These are phyloP conservation scores for Amazona ochrocephala DNA, from an alignment of 2,797 vertebrate species.

Conservation along the genomic window DNA sequence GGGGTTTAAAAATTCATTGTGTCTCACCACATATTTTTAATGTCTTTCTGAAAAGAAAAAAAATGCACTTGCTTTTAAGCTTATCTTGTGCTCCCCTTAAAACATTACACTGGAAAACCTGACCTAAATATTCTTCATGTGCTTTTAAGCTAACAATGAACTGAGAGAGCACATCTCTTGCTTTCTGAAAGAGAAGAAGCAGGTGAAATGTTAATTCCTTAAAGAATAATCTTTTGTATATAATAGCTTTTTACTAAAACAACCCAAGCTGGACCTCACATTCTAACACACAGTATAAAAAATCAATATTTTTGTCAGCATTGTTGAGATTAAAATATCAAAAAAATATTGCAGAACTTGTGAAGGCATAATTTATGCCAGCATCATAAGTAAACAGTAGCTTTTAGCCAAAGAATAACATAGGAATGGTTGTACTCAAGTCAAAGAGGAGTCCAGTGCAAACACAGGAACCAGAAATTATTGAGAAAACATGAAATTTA, in stretches of 20 bases:
- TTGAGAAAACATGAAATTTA: not conserved
- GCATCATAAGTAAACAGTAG: not conserved
- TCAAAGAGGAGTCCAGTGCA: not conserved
- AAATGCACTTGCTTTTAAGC: not conserved
- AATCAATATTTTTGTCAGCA: not conserved
- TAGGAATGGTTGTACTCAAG: not conserved
- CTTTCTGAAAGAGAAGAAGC: slow-evolving; percentile 29
- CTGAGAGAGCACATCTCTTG: not conserved
- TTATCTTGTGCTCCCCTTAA: not conserved
- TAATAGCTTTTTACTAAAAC: slow-evolving; percentile 16
- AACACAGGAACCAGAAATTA: not conserved
- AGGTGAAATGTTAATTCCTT: slow-evolving; percentile 8
- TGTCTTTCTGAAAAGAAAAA: not conserved
- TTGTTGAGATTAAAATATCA: not conserved
- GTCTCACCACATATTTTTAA: not conserved
- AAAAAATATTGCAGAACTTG: not conserved
- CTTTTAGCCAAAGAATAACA: not conserved
- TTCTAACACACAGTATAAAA: not conserved
- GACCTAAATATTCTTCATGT: not conserved
- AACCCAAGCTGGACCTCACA: slow-evolving; percentile 7
- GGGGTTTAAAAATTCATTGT: not conserved
- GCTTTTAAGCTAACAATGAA: slow-evolving; percentile 26
- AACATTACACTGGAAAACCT: not conserved
- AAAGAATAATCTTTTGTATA: not conserved
- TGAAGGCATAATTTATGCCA: not conserved